Conservation (phyloP, 2,797 vertebrate genomes). For the Yasuhikotakia modesta region DNA sequence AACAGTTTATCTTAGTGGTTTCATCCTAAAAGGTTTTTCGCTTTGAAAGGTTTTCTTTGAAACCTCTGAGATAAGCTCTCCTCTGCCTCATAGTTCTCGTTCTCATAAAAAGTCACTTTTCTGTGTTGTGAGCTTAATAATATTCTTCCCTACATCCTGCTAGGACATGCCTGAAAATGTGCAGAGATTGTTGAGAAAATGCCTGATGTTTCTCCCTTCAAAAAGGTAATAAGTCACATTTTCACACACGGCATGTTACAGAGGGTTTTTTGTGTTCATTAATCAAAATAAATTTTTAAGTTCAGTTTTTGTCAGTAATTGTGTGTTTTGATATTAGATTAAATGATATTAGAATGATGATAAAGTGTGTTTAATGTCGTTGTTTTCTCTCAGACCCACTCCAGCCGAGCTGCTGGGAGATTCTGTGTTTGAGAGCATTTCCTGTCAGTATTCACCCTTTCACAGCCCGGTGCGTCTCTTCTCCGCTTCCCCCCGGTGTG, state of each 20-base stretch:
- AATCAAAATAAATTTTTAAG: no score
- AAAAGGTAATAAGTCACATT: conserved; percentile 85
- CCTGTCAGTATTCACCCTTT: conserved; percentile 79
- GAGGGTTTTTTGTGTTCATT: no score
- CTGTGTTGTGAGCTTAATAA: conserved; percentile 27
- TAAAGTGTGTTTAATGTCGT: neutral
- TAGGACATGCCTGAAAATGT: conserved; percentile 87
- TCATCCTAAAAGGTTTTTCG: conserved; percentile 10
- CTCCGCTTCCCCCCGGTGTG: conserved; percentile 90
- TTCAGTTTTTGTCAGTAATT: no score
- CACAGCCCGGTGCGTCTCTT: conserved; percentile 86
- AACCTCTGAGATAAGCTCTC: conserved; percentile 26
- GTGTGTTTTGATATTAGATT: no score
- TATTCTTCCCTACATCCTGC: conserved; percentile 24
- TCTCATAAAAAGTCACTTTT: conserved; percentile 36
- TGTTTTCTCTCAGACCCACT: conserved; percentile 76
- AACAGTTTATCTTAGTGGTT: neutral
- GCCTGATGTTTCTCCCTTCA: conserved; percentile 90
- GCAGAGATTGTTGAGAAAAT: conserved; percentile 85
- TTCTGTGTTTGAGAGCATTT: conserved; percentile 81
- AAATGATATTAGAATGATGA: neutral
- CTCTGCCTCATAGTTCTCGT: neutral
- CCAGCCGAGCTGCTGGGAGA: conserved; percentile 85
- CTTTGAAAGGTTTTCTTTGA: conserved; percentile 30
- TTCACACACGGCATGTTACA: neutral